Percentiles rank a stretch among this genome's conserved stretches.
Evolutionary conservation across 2,888 invertebrate species (phyloP).

Genomic region (Pseudolycoriella hygida): DNA sequence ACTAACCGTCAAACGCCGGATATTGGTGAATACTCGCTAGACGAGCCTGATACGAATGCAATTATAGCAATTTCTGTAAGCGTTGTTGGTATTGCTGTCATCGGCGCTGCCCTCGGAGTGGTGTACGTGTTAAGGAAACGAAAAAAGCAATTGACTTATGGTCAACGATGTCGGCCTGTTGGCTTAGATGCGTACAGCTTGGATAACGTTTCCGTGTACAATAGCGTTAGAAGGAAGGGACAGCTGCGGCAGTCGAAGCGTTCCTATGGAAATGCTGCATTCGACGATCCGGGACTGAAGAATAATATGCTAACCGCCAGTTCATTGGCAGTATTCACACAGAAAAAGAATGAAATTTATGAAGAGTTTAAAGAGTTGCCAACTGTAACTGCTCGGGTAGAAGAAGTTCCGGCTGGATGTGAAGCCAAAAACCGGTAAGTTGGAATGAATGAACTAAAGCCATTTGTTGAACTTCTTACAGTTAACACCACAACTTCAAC

Average conservation of each 20-base stretch:
- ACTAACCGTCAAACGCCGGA: background rate
- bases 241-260: conserved; percentile 61
- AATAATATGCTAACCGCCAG: conserved; percentile 57
- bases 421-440: conserved; percentile 63
- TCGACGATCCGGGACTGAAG: conserved; percentile 65
- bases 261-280: conserved; percentile 80
- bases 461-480: background rate
- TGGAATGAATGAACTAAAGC: background rate
- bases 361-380: conserved; percentile 73
- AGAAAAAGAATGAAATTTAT: conserved; percentile 50
- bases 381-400: conserved; percentile 55
- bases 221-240: conserved; percentile 59
- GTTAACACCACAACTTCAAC: background rate
- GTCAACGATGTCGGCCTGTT: conserved; percentile 74
- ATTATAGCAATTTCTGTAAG: conserved; percentile 69
- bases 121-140: conserved; percentile 62
- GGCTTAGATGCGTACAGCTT: conserved; percentile 77
- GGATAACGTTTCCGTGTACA: conserved; percentile 72
- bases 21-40: background rate
- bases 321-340: conserved; percentile 54
- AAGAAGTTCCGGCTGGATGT: conserved; percentile 71
- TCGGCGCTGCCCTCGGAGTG: conserved; percentile 34
- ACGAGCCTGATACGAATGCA: conserved; percentile 37
- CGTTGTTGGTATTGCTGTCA: conserved; percentile 56
- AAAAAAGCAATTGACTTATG: conserved; percentile 63